A percentile compares a stretch with the other conserved stretches of the same genome.
Conservation (phyloP, 2,888 invertebrate genomes). For the Poecilobothrus nobilitatus region DNA sequence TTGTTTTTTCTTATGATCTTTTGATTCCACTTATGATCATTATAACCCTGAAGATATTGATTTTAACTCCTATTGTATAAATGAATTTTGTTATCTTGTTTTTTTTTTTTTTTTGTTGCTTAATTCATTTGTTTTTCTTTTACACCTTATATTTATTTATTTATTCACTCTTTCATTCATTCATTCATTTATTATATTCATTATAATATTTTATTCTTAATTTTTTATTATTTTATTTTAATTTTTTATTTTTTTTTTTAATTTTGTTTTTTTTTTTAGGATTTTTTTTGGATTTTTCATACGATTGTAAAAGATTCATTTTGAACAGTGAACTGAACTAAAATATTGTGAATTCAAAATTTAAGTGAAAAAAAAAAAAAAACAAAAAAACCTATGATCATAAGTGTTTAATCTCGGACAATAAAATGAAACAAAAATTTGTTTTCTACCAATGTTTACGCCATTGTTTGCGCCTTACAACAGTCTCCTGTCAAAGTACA, state of each 20-base stretch:
- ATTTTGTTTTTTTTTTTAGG: neutral
- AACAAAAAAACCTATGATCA: neutral
- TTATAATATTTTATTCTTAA: conserved; percentile 5
- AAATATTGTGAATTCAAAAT: neutral
- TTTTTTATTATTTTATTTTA: no score
- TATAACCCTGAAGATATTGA: conserved; percentile 3
- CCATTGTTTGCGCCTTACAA: neutral
- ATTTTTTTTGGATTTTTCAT: no score
- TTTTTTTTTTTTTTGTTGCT: neutral
- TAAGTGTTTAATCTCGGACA: conserved; percentile 2
- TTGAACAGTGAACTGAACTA: neutral
- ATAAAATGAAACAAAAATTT: neutral
- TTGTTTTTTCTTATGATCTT: neutral
- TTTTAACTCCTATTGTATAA: neutral
- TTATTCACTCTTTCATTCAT: conserved; percentile 4
- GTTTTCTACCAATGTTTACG: conserved; percentile 3
- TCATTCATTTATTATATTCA: conserved; percentile 1
- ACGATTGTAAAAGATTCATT: neutral
- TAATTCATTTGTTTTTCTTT: neutral
- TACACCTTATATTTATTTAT: neutral
- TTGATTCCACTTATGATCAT: neutral
- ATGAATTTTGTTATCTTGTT: no score
- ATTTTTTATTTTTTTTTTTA: no score
- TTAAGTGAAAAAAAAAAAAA: neutral
- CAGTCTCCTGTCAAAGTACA: conserved; percentile 3